Evolutionary conservation across 2,113 vertebrate species (phyloP), one percentile per base, ranked within the genome.

Genomic region (Prochilodus magdalenae): DNA sequence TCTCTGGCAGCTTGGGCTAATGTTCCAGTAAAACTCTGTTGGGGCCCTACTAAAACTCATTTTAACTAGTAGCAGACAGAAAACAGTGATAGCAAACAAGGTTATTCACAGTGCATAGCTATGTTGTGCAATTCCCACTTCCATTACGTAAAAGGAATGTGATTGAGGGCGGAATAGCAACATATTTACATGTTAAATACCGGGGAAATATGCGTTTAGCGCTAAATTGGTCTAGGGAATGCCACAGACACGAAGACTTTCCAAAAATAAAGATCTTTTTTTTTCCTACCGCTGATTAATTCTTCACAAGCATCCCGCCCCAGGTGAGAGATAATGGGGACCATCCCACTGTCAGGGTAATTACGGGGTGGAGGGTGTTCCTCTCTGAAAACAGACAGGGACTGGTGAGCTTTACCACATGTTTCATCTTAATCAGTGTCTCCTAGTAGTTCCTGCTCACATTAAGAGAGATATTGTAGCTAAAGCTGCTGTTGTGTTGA

Each of bases 251-350:
- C 77, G 26, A 86, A 87, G 80, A 69, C 53, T 22, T 86, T 87
- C 83, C 66, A 80, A 84, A 83, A 87, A 88, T 59, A 85, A 30
- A 62, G 76, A 63, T 65, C 59, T 75, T 76, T 85, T 77, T 29
- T 36, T 44, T 44, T 71, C 76, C 55, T 81, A 67, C 57, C 55
- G 62, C 75, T 67, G 72, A 86, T 85, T 71, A 85, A 88, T 78
- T 86, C 75, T 84, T 83, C 75, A 80, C 87, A 80, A 70, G 77
- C 73, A 49, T 62, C 55, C 3, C 20, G 86, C 90, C 84, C 55
- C 79, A 86, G 74, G 82, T 75, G 47, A 89, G 33, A 83, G 72
- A 83, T 83, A 86, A 82, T 75, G 40, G 69, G 73, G 70, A 24
- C 75, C 79, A 83, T 84, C 62, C 55, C 65, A 73, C 77, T 80